Conservation (phyloP, 2,113 vertebrate species). For the Fulmarus glacialis region DNA sequence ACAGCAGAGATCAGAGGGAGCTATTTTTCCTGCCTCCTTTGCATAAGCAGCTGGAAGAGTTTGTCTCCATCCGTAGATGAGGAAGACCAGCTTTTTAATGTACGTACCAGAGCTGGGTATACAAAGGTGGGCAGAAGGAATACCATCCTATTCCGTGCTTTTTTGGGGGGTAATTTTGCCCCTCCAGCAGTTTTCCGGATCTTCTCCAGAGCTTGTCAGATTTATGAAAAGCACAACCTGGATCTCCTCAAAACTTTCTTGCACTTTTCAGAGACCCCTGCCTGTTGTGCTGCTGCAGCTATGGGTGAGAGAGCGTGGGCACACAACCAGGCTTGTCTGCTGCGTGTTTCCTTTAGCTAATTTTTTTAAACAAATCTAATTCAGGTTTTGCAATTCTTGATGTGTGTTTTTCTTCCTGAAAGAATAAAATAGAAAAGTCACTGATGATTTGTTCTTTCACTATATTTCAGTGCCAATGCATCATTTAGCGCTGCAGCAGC, state of each 20-base stretch:
- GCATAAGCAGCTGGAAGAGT: background rate
- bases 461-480: slow-evolving; percentile 55
- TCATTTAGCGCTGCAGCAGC: slow-evolving; percentile 55
- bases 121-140: background rate
- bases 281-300: background rate
- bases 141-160: background rate
- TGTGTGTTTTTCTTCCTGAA: slow-evolving; percentile 27
- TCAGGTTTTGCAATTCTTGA: slow-evolving; percentile 36
- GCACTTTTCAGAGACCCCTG: background rate
- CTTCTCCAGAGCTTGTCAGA: background rate
- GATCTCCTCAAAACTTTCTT: background rate
- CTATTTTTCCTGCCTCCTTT: background rate
- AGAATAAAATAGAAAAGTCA: slow-evolving; percentile 57
- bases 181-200: background rate
- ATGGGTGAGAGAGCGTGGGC: background rate
- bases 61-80: background rate
- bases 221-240: background rate
- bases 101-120: background rate
- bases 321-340: background rate
- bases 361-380: slow-evolving; percentile 43
- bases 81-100: background rate
- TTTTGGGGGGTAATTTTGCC: background rate
- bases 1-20: background rate
- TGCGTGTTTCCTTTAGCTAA: background rate
- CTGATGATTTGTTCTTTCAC: slow-evolving; percentile 61